Evolutionary conservation across 2,797 vertebrate species (phyloP), one percentile per base, ranked within the genome.

Genomic region (Amniataba percoides): DNA sequence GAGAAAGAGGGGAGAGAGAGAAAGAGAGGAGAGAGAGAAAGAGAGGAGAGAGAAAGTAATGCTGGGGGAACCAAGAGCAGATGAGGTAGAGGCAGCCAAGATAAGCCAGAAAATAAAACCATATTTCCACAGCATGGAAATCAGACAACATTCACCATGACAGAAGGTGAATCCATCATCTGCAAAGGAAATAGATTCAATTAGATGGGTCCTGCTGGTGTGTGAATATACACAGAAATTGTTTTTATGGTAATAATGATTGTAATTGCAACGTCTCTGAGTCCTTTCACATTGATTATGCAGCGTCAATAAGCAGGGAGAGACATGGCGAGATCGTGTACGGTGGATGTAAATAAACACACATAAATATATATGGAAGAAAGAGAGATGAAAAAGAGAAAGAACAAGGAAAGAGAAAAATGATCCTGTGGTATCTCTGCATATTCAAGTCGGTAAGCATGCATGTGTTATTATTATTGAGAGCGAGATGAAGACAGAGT

Each of bases 181-280:
- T 89, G 92, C 84, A 91, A 89, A 91, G 90, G 90, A 92, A 93
- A 93, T 91, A 77, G 92, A 94, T 93, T 93, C 85, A 93, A 93
- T 94, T 94, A 94, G 84, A 90, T 64, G 78, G 79, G 78, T 92
- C 89, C 83, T 86, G 87, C 84, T 89, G 81, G 68, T 84, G 77
- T 85, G 80, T 74, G 78, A 83, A 86, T 87, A 82, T 74, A 86
- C 77, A 77, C 65, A 78, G 70, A 87, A 76, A 91, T 90, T 92
- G 87, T 91, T 93, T 93, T 93, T 92, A 93, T 91, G 91, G 86
- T 91, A 91, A 92, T 92, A 87, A 87, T 78, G 64, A 84, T 73
- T 70, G 69, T 83, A 93, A 92, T 89, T 88, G 81, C 68, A 77
- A 57, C 45, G 66, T 85, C 78, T 78, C 56, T 25, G 72, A 68